Evolutionary conservation across 1,140 invertebrate species (phyloP), one percentile per base, ranked within the genome.

Genomic region (Lucilia cuprina): DNA sequence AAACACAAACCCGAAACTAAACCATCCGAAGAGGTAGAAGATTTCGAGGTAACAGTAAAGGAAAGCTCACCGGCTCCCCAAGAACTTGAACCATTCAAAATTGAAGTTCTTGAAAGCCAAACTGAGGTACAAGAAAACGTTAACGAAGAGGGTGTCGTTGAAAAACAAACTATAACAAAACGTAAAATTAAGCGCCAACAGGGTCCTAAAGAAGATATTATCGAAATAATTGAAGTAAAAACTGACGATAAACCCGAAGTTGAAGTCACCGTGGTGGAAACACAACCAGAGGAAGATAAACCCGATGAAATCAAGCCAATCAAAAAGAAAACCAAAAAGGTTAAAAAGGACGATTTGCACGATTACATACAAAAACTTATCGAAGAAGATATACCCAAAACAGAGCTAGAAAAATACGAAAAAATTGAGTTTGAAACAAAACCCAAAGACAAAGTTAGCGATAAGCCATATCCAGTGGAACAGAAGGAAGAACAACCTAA

Each of bases 201-300:
- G 41, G 91, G 90, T 17, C 89, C 89, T 10, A 92, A 91, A 78
- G 88, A 91, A 86, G 88, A 92, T 87, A 88, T 92, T 30, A 92
- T 91, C 7, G 92, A 92, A 89, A 92, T 92, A 83, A 86, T 90
- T 10, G 91, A 91, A 83, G 87, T 90, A n/a, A 86, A 89, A 70
- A 90, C 90, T 21, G 91, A 89, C 74, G 92, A 88, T 25, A 85
- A 91, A 83, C 88, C 88, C 12, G 87, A 88, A 12, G 80, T 82
- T 30, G 84, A 86, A 80, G 86, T 89, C 3, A 86, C 88, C 74
- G 85, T 90, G 9, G 86, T 90, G 82, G 89, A 90, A 83, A 35
- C 47, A n/a, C 41, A 83, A 65, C 65, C 21, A 75, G 35, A n/a
- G 70, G 82, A 80, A 34, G 86, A 86, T 74, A 84, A 87, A 77